These are phyloP conservation scores for Plusia festucae DNA, from an alignment of 2,888 invertebrate genomes.

Conservation along the genomic window DNA sequence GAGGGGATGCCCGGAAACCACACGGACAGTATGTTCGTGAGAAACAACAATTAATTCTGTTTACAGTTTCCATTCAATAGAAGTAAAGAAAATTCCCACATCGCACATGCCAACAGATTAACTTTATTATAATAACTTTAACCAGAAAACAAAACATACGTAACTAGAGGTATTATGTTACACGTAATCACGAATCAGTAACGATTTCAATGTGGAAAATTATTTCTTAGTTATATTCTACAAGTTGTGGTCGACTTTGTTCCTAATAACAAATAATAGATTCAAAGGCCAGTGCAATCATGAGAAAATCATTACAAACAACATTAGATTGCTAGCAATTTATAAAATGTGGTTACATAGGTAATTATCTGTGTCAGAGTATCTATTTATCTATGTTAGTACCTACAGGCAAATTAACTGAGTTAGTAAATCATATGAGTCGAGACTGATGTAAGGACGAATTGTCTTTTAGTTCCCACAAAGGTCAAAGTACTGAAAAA, in stretches of 20 bases:
- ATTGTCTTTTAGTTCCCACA: slow-evolving; percentile 30
- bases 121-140: slow-evolving; percentile 32
- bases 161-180: slow-evolving; percentile 40
- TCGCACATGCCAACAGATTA: slow-evolving; percentile 30
- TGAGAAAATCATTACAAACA: slow-evolving; percentile 72
- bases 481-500: slow-evolving; percentile 29
- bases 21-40: background rate
- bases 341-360: slow-evolving; percentile 65
- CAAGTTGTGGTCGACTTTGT: slow-evolving; percentile 65
- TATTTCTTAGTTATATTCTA: slow-evolving; percentile 57
- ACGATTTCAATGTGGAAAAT: slow-evolving; percentile 67
- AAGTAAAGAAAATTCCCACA: slow-evolving; percentile 31
- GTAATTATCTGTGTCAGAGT: slow-evolving; percentile 60
- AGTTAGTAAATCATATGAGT: slow-evolving; percentile 40
- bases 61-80: slow-evolving; percentile 8
- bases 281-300: slow-evolving; percentile 69
- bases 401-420: slow-evolving; percentile 40
- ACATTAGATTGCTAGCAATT: slow-evolving; percentile 71
- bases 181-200: slow-evolving; percentile 64
- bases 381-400: slow-evolving; percentile 42
- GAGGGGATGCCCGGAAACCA: background rate
- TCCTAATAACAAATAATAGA: slow-evolving; percentile 74
- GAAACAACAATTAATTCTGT: slow-evolving; percentile 25
- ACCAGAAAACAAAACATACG: slow-evolving; percentile 50
- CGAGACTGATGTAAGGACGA: slow-evolving; percentile 30